Evolutionary conservation across 1,140 invertebrate genomes (phyloP).

Genomic region (Rhynchophorus ferrugineus): DNA sequence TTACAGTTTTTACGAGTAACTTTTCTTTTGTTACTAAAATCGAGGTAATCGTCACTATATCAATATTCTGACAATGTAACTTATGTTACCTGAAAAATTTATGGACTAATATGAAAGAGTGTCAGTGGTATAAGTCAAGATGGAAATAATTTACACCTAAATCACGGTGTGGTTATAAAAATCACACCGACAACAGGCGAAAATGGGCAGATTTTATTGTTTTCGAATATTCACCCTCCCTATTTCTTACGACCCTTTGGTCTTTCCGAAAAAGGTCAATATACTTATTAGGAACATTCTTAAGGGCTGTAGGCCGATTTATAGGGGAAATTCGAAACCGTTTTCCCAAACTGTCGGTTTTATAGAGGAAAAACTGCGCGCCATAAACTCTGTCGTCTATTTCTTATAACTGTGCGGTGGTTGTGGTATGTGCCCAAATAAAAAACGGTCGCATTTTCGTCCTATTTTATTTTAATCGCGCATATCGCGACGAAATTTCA

Average conservation of each 20-base stretch:
- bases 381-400: background rate
- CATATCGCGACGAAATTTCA: too few species aligned
- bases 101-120: too few species aligned
- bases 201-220: slow-evolving; percentile 8
- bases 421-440: background rate
- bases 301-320: slow-evolving; percentile 1
- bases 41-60: too few species aligned
- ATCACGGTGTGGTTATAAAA: background rate
- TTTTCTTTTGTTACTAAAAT: too few species aligned
- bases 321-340: slow-evolving; percentile 4
- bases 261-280: slow-evolving; percentile 9
- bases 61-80: too few species aligned
- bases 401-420: background rate
- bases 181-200: background rate
- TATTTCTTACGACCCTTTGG: background rate
- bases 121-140: too few species aligned
- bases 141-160: slow-evolving; percentile 1
- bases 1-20: too few species aligned
- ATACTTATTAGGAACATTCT: slow-evolving; percentile 6
- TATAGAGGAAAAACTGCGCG: background rate
- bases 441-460: too few species aligned
- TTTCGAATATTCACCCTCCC: slow-evolving; percentile 4
- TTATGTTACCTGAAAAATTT: too few species aligned
- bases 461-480: too few species aligned
- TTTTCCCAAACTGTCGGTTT: background rate